Evolutionary conservation across 2,113 vertebrate species (phyloP).

Genomic region (Enhydra lutris): DNA sequence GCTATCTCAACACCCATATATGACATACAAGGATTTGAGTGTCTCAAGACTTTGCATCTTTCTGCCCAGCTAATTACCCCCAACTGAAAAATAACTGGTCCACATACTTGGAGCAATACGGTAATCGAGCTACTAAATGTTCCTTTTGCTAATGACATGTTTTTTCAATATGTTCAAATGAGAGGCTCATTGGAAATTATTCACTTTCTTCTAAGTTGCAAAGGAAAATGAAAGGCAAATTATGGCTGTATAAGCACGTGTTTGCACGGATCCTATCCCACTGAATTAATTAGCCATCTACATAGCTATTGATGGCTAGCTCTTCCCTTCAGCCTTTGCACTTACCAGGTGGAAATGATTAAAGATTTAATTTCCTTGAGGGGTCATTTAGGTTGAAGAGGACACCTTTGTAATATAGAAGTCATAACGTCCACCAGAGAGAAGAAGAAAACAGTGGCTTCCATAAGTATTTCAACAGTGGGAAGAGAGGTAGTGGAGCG

Average conservation of each 20-base stretch:
- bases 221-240: slow-evolving; percentile 61
- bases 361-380: slow-evolving; percentile 68
- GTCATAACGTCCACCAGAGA: neutral
- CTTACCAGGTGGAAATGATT: slow-evolving; percentile 63
- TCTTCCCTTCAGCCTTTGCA: slow-evolving; percentile 66
- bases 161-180: slow-evolving; percentile 70
- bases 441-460: neutral
- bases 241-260: slow-evolving; percentile 29
- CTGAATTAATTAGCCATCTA: slow-evolving; percentile 52
- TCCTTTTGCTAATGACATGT: slow-evolving; percentile 60
- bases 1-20: neutral
- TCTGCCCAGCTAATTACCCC: neutral
- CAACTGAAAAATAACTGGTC: neutral
- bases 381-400: slow-evolving; percentile 35
- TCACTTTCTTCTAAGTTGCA: slow-evolving; percentile 67
- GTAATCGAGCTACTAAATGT: slow-evolving; percentile 56
- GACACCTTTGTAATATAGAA: slow-evolving; percentile 4
- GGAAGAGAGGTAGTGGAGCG: neutral
- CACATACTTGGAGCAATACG: slow-evolving; percentile 53
- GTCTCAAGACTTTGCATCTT: neutral
- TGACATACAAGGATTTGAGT: neutral
- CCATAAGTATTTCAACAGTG: neutral
- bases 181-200: slow-evolving; percentile 71
- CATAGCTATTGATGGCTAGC: slow-evolving; percentile 65
- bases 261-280: slow-evolving; percentile 52